Evolutionary conservation across 1,140 invertebrate species (phyloP).

Genomic region (Semibalanus balanoides): DNA sequence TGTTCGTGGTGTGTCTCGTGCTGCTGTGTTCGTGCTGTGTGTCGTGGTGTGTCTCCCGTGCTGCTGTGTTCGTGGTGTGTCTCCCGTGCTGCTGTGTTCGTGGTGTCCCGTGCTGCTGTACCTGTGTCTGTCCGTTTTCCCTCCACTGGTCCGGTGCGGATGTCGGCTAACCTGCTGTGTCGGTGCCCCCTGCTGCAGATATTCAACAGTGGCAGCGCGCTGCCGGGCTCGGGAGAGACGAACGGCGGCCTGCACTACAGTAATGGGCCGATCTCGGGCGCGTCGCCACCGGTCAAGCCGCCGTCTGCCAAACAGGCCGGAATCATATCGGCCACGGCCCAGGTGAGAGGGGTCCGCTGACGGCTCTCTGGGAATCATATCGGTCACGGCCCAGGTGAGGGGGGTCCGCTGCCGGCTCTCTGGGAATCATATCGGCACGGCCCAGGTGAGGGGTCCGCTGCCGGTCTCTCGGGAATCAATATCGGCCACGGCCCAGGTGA

Average conservation of each 20-base stretch:
- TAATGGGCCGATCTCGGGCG: not conserved
- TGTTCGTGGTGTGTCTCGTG: too few species aligned
- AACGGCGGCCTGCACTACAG: not conserved
- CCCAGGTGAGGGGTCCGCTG: too few species aligned
- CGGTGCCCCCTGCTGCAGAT: slow-evolving; percentile 27
- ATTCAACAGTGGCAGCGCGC: slow-evolving; percentile 32
- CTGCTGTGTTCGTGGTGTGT: too few species aligned
- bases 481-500: too few species aligned
- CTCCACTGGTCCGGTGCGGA: too few species aligned
- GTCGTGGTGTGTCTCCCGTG: too few species aligned
- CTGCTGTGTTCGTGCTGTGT: too few species aligned
- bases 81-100: not conserved
- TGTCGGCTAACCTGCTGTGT: too few species aligned
- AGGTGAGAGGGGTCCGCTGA: not conserved
- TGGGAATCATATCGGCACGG: too few species aligned
- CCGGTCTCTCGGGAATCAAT: not conserved
- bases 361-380: not conserved
- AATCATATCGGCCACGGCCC: not conserved
- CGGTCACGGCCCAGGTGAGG: not conserved
- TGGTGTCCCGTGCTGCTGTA: not conserved
- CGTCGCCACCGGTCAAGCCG: not conserved
- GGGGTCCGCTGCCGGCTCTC: too few species aligned
- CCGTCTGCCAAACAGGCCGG: too few species aligned
- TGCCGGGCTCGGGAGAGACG: slow-evolving; percentile 20
- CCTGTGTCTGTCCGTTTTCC: too few species aligned